phyloP scores from a whole-genome alignment of 1,140 invertebrate species.

The Trinorchestia longiramus region DNA sequence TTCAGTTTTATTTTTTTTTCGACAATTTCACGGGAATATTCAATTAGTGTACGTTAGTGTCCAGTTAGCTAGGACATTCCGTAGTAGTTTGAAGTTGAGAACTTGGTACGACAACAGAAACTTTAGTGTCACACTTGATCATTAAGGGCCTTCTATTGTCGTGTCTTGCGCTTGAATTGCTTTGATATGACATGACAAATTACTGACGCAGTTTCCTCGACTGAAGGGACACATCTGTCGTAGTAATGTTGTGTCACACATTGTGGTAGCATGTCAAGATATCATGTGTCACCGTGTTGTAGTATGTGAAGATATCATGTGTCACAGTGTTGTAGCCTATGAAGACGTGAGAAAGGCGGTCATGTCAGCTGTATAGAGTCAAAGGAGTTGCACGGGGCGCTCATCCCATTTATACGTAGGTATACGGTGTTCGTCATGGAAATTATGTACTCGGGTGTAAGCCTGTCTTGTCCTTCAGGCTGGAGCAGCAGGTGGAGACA shows the following conservation, averaged over 20 bases:
- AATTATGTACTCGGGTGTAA: neutral
- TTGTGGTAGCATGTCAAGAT: neutral
- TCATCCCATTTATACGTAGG: neutral
- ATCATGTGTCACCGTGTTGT: neutral
- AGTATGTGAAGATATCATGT: neutral
- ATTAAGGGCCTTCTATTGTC: too few species aligned
- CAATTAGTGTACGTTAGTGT: too few species aligned
- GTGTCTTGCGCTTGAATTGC: too few species aligned
- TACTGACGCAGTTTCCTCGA: too few species aligned
- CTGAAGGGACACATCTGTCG: too few species aligned
- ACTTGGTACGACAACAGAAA: too few species aligned
- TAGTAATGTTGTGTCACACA: too few species aligned
- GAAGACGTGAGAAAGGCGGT: neutral
- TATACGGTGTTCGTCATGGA: neutral
- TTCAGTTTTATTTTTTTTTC: neutral
- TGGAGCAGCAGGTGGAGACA: constrained; percentile 17
- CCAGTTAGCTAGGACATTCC: too few species aligned
- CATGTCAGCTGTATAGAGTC: neutral
- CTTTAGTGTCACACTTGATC: too few species aligned
- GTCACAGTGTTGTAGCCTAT: neutral
- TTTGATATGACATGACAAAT: too few species aligned
- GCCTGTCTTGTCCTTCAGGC: neutral
- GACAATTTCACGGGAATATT: too few species aligned
- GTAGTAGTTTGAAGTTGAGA: too few species aligned
- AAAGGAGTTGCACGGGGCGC: neutral